Evolutionary conservation across 2,113 vertebrate species (phyloP), one percentile per base, ranked within the genome.

Genomic region (Xerus inauris): DNA sequence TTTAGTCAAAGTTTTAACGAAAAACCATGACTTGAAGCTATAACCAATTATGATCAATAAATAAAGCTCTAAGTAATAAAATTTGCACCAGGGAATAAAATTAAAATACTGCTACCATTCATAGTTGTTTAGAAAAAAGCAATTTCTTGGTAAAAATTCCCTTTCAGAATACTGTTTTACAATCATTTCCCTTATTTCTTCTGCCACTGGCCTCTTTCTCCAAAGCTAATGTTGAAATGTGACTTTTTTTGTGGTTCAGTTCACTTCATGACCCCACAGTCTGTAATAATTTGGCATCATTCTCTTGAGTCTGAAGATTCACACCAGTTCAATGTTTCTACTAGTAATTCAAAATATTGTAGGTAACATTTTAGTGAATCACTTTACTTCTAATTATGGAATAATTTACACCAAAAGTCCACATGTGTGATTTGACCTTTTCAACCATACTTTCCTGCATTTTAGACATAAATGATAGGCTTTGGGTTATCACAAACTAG

Each of bases 341-440:
- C n/a, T 86, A 83, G 45, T 54, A 87, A 94, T 82, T 88, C 38
- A 96, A 54, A 40, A 59, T 51, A 67, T 30, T 90, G 42, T 30
- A 84, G 62, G 16, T 73, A 91, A 72, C 14, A 88, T 72, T 95
- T 97, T 72, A 84, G 69, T 76, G 26, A 72, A 88, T 73, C 49
- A 96, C 35, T 92, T 97, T 87, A 82, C 28, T 76, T 96, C 57
- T 77, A 92, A 87, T 92, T 92, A 94, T 59, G 71, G 38, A 93
- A 90, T 90, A 65, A 80, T 85, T 94, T 59, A 89, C 26, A 93
- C 65, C 35, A 88, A 95, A 94, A 92, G 62, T 24, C 62, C 42
- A 91, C 81, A 47, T 81, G 35, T 17, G 17, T 38, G 51, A 69
- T 11, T 82, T 30, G 90, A 85, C 14, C 77, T 80, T 80, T 94